phyloP scores from a whole-genome alignment of 2,888 invertebrate species.

The Alcis repandata region DNA sequence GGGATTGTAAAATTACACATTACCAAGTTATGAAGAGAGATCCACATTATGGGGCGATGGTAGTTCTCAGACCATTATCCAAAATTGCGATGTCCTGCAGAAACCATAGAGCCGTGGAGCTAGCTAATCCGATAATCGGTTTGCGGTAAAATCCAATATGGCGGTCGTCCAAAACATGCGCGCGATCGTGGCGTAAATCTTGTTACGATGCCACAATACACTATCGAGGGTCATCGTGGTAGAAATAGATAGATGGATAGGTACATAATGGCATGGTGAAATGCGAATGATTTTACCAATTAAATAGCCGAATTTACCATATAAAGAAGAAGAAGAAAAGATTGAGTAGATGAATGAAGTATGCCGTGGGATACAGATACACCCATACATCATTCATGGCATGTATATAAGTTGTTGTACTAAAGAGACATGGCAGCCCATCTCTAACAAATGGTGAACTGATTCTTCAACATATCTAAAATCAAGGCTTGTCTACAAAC shows the following conservation, averaged over 20 bases:
- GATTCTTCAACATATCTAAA: too few species aligned
- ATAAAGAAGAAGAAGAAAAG: too few species aligned
- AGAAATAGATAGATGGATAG: neutral
- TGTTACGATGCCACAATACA: constrained; percentile 48
- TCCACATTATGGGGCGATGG: neutral
- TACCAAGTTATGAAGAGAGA: neutral
- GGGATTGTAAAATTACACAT: neutral
- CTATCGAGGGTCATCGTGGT: constrained; percentile 10
- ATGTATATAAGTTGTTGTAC: too few species aligned
- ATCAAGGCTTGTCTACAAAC: neutral
- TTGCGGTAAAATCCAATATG: constrained; percentile 69
- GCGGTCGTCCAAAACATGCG: constrained; percentile 53
- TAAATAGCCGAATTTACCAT: too few species aligned
- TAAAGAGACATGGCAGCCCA: too few species aligned
- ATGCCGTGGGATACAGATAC: too few species aligned
- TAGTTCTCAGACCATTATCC: constrained; percentile 6
- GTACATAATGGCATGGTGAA: neutral
- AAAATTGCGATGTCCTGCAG: constrained; percentile 42
- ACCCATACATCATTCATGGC: too few species aligned
- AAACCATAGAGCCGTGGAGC: constrained; percentile 58
- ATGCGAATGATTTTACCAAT: neutral
- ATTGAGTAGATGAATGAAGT: too few species aligned
- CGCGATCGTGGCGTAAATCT: constrained; percentile 57
- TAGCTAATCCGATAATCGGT: constrained; percentile 70
- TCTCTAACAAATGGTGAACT: too few species aligned